Evolutionary conservation across 2,888 invertebrate genomes (phyloP).

Genomic region (Hanleya hanleyi): DNA sequence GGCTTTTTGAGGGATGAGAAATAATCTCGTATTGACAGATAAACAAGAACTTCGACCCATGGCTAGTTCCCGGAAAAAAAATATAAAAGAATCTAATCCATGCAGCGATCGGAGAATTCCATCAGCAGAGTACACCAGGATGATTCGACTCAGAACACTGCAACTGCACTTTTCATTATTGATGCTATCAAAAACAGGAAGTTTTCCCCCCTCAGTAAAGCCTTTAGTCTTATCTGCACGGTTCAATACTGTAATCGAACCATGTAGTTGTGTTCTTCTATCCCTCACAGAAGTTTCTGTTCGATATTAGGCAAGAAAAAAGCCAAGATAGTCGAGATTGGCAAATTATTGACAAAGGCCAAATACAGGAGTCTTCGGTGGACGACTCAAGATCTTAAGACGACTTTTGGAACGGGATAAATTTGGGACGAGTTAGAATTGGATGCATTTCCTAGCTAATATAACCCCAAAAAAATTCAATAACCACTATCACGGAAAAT

Average conservation of each 20-base stretch:
- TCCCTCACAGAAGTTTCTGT: not conserved
- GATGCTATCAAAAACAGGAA: not conserved
- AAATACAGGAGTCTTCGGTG: not conserved
- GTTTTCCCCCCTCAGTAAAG: too few relatives aligned
- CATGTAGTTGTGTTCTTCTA: not conserved
- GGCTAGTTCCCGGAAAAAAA: too few relatives aligned
- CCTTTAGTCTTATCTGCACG: not conserved
- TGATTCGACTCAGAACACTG: too few relatives aligned
- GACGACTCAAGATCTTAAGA: not conserved
- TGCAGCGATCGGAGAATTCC: too few relatives aligned
- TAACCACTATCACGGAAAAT: not conserved
- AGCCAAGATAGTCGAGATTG: not conserved
- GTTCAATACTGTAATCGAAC: not conserved
- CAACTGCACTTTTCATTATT: not conserved
- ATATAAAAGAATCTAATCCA: too few relatives aligned
- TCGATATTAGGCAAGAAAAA: not conserved
- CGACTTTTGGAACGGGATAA: not conserved
- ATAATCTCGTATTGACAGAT: not conserved
- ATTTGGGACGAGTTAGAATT: not conserved
- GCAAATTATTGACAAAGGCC: not conserved
- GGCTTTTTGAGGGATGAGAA: slow-evolving; percentile 4
- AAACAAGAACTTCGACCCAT: too few relatives aligned
- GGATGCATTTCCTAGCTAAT: not conserved
- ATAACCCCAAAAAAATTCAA: slow-evolving; percentile 3
- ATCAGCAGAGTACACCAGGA: too few relatives aligned